phyloP scores from a whole-genome alignment of 2,113 vertebrate species.

The Todiramphus chloris region DNA sequence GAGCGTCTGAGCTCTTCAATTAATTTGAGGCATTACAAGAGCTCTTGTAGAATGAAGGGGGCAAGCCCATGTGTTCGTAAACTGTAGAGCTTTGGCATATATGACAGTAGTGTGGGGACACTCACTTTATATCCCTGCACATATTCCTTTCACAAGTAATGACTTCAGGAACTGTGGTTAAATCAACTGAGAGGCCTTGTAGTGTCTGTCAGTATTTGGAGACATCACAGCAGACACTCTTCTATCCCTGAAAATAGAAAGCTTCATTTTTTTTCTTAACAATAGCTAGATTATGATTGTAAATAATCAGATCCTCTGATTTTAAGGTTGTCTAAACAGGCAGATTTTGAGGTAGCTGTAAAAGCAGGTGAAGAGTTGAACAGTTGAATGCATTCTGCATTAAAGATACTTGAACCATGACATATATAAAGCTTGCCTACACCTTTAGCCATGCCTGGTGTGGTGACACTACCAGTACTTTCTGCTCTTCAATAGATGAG shows the following conservation, averaged over 20 bases:
- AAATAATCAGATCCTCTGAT: neutral
- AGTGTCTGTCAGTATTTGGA: neutral
- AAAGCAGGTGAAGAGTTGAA: neutral
- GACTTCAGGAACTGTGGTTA: neutral
- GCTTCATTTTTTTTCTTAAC: neutral
- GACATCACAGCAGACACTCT: neutral
- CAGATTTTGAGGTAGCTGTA: neutral
- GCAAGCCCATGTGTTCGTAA: constrained; percentile 21
- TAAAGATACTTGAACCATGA: neutral
- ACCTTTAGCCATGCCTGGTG: neutral
- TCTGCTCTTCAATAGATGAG: neutral
- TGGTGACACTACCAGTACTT: neutral
- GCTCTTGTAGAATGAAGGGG: constrained; percentile 37
- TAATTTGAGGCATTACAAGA: constrained; percentile 48
- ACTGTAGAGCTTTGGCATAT: neutral
- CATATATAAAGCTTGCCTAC: neutral
- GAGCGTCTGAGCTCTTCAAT: constrained; percentile 38
- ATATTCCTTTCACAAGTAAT: neutral
- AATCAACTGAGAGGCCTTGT: neutral
- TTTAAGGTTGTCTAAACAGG: neutral
- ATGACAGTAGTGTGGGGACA: neutral
- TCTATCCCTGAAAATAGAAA: neutral
- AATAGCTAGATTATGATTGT: neutral
- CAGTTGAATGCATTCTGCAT: neutral
- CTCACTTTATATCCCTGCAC: neutral